Conservation (phyloP, 2,797 vertebrate species). For the Poeciliopsis turneri region DNA sequence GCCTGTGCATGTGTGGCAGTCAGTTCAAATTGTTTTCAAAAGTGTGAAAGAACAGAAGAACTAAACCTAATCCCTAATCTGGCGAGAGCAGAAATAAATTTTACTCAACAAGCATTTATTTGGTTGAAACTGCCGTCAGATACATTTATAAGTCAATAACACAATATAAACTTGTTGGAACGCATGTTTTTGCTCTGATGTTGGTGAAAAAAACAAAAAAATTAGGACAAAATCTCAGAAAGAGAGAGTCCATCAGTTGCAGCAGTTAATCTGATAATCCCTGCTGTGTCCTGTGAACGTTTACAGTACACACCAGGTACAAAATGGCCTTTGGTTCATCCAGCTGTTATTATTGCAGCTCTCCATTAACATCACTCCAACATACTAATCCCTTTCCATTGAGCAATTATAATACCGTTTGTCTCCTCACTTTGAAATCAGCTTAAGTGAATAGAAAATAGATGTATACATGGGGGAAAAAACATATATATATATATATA, state of each 20-base stretch:
- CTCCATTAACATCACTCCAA: not conserved
- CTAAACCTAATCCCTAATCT: not conserved
- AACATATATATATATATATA: not conserved
- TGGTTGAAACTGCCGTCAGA: not conserved
- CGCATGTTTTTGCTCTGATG: not conserved
- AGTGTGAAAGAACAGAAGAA: not conserved
- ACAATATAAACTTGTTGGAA: not conserved
- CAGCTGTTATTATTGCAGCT: constrained; percentile 3
- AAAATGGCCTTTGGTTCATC: not conserved
- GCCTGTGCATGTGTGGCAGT: not conserved
- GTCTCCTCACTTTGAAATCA: not conserved
- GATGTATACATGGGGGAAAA: not conserved
- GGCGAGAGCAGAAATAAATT: not conserved
- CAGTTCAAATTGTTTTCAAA: not conserved
- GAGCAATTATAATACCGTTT: not conserved
- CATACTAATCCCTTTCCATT: constrained; percentile 1
- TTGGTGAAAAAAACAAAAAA: not conserved
- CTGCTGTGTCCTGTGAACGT: constrained; percentile 4
- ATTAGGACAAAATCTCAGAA: not conserved
- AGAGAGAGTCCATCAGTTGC: not conserved
- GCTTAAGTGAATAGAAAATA: not conserved
- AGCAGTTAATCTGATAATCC: constrained; percentile 11
- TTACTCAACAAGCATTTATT: not conserved
- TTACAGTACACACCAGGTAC: not conserved
- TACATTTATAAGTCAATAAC: not conserved